Conservation (phyloP, 2,113 vertebrate species). For the Piprites chloris region DNA sequence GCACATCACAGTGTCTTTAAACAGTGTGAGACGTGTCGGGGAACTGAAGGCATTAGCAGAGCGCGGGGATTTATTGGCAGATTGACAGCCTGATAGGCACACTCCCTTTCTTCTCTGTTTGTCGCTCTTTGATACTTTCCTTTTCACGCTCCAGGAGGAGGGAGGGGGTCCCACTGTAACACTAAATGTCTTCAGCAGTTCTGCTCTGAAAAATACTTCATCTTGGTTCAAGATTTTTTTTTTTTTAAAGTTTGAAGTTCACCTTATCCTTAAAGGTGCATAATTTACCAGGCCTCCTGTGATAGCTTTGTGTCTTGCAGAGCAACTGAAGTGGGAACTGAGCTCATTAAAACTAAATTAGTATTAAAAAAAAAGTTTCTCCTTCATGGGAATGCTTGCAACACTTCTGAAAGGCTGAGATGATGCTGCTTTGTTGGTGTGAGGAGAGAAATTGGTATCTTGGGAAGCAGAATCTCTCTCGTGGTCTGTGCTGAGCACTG, state of each 20-base stretch:
- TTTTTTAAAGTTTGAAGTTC: not conserved
- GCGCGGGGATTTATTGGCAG: constrained; percentile 55
- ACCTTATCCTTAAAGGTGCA: constrained; percentile 8
- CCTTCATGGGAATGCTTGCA: not conserved
- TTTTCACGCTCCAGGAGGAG: constrained; percentile 5
- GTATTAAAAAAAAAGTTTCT: not conserved
- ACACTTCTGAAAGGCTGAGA: not conserved
- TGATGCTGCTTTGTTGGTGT: not conserved
- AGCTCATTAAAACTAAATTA: constrained; percentile 35
- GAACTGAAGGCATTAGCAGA: constrained; percentile 38
- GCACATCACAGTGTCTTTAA: constrained; percentile 53
- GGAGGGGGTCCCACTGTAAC: not conserved
- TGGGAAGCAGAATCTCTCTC: not conserved
- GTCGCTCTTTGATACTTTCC: constrained; percentile 34
- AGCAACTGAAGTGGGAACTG: not conserved
- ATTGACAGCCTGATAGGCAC: constrained; percentile 52
- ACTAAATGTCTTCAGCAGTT: not conserved
- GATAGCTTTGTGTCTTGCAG: not conserved
- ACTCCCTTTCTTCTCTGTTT: constrained; percentile 36
- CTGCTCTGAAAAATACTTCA: not conserved
- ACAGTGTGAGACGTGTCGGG: not conserved
- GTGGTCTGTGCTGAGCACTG: not conserved
- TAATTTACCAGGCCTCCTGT: constrained; percentile 15
- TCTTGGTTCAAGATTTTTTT: not conserved
- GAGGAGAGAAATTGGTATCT: not conserved